phyloP scores from a whole-genome alignment of 2,797 vertebrate species.

The Squalus acanthias region DNA sequence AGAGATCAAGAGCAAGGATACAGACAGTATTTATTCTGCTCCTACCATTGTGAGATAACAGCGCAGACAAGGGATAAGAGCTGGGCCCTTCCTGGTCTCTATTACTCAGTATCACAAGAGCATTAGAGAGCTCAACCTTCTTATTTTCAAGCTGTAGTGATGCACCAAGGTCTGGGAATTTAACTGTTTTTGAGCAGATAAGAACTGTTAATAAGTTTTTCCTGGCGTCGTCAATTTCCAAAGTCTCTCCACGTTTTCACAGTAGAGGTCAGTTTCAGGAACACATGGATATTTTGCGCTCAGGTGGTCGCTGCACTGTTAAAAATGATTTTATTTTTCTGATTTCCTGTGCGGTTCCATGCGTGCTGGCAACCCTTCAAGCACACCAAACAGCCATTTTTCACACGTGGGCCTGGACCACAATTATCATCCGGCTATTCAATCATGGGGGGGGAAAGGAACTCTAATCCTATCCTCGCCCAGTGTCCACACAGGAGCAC shows the following conservation, averaged over 20 bases:
- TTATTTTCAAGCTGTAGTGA: not conserved
- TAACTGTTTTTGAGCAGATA: not conserved
- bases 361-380: not conserved
- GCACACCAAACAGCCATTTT: not conserved
- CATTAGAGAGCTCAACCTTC: not conserved
- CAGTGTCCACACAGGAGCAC: not conserved
- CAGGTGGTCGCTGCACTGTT: not conserved
- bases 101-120: not conserved
- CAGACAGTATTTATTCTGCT: not conserved
- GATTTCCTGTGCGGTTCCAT: not conserved
- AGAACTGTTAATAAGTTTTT: not conserved
- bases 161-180: not conserved
- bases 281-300: not conserved
- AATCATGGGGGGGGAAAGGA: not conserved
- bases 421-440: not conserved
- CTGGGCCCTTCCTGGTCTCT: not conserved
- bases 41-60: not conserved
- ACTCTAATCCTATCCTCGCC: not conserved
- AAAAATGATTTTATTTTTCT: not conserved
- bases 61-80: not conserved
- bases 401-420: not conserved
- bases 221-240: not conserved
- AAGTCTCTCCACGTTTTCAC: not conserved
- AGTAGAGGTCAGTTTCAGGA: not conserved
- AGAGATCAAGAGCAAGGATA: not conserved